phyloP scores from a whole-genome alignment of 1,140 invertebrate species.

The Wasmannia auropunctata region DNA sequence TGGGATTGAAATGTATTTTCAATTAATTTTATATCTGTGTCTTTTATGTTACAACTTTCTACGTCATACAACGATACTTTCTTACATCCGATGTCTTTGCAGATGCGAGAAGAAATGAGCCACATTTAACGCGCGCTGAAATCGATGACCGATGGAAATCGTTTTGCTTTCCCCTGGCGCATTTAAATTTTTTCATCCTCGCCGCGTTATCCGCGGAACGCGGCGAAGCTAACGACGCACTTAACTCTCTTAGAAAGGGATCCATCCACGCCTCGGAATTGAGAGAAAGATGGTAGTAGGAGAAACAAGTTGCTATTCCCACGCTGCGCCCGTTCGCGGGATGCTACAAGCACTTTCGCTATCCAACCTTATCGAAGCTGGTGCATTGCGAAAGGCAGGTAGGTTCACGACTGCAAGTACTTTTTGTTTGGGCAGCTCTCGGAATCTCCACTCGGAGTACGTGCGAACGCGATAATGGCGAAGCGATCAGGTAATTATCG shows the following conservation, averaged over 20 bases:
- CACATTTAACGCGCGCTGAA: neutral
- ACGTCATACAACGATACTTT: neutral
- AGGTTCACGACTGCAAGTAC: constrained; percentile 59
- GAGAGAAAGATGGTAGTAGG: constrained; percentile 63
- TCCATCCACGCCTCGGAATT: constrained; percentile 39
- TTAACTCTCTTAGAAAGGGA: constrained; percentile 55
- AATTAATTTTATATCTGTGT: neutral
- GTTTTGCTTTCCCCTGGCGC: neutral
- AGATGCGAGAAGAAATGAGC: neutral
- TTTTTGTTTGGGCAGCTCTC: constrained; percentile 53
- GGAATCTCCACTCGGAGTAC: neutral
- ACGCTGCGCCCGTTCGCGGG: constrained; percentile 65
- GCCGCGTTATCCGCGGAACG: neutral
- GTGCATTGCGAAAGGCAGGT: constrained; percentile 71
- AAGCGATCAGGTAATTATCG: constrained; percentile 10
- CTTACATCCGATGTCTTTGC: neutral
- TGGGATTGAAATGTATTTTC: too few relatives aligned
- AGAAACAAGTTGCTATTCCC: constrained; percentile 77
- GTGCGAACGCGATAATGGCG: neutral
- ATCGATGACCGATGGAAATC: neutral
- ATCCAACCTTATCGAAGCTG: constrained; percentile 70
- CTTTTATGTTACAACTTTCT: neutral
- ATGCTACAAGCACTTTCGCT: constrained; percentile 78
- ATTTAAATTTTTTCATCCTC: constrained; percentile 14
- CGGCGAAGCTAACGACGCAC: neutral